Conservation (phyloP, 2,113 vertebrate genomes). For the Platycercus adscitus region DNA sequence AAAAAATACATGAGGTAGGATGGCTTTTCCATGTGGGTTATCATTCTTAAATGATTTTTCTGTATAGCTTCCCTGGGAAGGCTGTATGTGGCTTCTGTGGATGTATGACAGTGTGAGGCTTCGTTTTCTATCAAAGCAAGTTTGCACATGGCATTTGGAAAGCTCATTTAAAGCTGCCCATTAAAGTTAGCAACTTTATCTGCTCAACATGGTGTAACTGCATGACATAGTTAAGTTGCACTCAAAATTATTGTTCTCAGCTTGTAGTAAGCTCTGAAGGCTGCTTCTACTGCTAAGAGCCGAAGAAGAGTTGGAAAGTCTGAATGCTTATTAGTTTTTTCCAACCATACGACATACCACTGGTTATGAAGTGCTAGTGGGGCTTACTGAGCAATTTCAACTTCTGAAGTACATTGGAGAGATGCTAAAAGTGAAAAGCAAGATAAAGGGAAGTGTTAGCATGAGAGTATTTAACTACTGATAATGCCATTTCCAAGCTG, state of each 20-base stretch:
- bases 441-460: neutral
- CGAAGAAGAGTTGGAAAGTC: rapidly evolving
- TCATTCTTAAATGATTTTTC: neutral
- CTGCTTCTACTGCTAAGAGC: neutral
- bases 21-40: neutral
- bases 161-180: neutral
- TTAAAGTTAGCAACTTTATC: neutral
- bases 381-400: neutral
- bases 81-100: neutral
- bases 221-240: neutral
- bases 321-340: neutral
- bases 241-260: neutral
- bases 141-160: neutral
- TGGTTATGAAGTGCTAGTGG: neutral
- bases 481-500: neutral
- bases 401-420: neutral
- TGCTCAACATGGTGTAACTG: neutral
- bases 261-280: neutral
- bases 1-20: neutral
- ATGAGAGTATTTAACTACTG: neutral
- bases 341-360: neutral
- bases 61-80: neutral
- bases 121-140: neutral
- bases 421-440: neutral
- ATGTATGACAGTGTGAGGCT: neutral